phyloP scores from a whole-genome alignment of 2,888 invertebrate genomes.

The Philereme vetulata region DNA sequence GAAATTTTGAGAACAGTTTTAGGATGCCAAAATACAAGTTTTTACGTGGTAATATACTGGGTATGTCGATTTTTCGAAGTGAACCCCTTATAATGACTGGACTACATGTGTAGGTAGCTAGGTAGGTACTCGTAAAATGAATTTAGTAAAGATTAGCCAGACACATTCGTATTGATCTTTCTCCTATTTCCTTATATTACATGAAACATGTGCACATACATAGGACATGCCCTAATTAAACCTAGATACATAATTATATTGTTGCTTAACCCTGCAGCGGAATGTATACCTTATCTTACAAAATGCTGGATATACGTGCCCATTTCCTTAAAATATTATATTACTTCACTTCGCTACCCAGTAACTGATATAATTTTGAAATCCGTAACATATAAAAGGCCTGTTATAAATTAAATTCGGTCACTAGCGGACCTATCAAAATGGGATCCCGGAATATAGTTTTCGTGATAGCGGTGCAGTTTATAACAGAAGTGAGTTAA shows the following conservation, averaged over 20 bases:
- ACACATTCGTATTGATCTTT: conserved; percentile 15
- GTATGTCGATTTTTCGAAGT: no score
- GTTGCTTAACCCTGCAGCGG: conserved; percentile 24
- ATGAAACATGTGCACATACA: no score
- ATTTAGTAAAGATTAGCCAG: conserved; percentile 14
- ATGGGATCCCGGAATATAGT: conserved; percentile 55
- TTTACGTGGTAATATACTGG: no score
- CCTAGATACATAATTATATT: conserved; percentile 16
- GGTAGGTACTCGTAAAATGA: conserved; percentile 5
- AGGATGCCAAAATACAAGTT: no score
- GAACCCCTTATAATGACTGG: no score
- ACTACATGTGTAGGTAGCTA: conserved; percentile 3
- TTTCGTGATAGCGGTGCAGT: conserved; percentile 38
- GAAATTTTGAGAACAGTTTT: no score
- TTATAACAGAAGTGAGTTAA: conserved; percentile 45
- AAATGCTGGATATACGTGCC: conserved; percentile 54
- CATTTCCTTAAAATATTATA: conserved; percentile 35
- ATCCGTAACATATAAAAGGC: conserved; percentile 63
- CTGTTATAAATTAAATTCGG: conserved; percentile 41
- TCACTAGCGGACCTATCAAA: conserved; percentile 51
- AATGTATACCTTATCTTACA: conserved; percentile 29
- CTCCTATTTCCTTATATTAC: conserved; percentile 5
- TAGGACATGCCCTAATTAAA: conserved; percentile 12
- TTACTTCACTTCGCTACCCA: conserved; percentile 55
- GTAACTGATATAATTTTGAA: conserved; percentile 63